Percentiles rank a stretch among this genome's conserved stretches.
These are phyloP conservation scores for Onthophagus taurus DNA, from an alignment of 1,140 invertebrate species.

Conservation along the genomic window DNA sequence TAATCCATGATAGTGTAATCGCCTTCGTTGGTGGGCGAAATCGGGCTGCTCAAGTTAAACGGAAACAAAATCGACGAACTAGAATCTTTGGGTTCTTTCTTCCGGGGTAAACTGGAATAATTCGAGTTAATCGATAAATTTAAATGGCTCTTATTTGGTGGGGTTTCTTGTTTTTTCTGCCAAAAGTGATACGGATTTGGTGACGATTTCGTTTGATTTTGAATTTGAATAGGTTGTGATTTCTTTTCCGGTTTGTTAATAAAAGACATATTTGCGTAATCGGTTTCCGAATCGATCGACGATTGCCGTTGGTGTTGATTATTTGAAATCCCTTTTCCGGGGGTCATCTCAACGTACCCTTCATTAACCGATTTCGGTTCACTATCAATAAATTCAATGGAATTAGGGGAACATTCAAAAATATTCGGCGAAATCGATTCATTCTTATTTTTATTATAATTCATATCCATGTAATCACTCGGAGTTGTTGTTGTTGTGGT, in stretches of 20 bases:
- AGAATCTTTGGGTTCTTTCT: too few species aligned
- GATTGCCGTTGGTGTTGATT: constrained; percentile 24
- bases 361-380: constrained; percentile 27
- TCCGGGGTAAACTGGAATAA: too few species aligned
- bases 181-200: background rate
- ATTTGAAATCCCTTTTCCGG: constrained; percentile 15
- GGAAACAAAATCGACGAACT: too few species aligned
- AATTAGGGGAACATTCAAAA: constrained; percentile 12
- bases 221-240: constrained; percentile 51
- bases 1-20: too few species aligned
- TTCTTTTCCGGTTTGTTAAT: constrained; percentile 40
- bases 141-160: too few species aligned
- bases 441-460: constrained; percentile 19
- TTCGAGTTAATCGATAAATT: too few species aligned
- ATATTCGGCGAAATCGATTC: constrained; percentile 12
- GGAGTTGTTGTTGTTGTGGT: too few species aligned
- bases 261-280: constrained; percentile 37
- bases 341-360: constrained; percentile 54
- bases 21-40: too few species aligned
- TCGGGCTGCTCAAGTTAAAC: too few species aligned
- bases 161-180: too few species aligned
- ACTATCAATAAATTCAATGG: constrained; percentile 15
- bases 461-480: constrained; percentile 40
- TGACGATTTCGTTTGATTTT: constrained; percentile 22
- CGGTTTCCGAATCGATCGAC: constrained; percentile 29